These are phyloP conservation scores for Dallia pectoralis DNA, from an alignment of 2,797 vertebrate species.

Conservation along the genomic window DNA sequence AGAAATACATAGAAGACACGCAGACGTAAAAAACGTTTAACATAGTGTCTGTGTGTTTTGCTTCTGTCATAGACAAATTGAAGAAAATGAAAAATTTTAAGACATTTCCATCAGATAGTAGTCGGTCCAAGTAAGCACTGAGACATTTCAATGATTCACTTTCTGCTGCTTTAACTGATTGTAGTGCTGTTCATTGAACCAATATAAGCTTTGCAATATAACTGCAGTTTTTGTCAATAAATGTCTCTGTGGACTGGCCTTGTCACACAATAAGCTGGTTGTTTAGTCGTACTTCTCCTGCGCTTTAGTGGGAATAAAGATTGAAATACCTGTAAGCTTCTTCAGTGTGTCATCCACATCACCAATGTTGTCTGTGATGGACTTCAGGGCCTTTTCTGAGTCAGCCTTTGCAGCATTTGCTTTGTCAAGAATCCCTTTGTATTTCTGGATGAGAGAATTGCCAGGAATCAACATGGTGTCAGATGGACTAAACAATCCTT, in stretches of 20 bases:
- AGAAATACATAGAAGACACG: too few species aligned
- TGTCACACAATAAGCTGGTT: not conserved
- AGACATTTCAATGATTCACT: not conserved
- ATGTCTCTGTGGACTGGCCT: not conserved
- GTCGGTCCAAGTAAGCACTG: too few species aligned
- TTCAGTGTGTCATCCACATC: constrained; percentile 79
- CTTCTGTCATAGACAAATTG: too few species aligned
- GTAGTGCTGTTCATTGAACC: not conserved
- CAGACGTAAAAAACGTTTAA: not conserved
- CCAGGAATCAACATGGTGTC: not conserved
- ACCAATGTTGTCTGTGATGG: constrained; percentile 75
- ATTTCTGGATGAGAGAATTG: constrained; percentile 63
- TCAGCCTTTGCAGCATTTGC: constrained; percentile 75
- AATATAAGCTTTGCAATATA: not conserved
- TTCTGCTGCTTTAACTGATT: not conserved
- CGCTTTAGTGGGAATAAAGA: not conserved
- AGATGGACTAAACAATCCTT: not conserved
- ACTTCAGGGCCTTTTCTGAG: constrained; percentile 72
- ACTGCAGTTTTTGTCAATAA: not conserved
- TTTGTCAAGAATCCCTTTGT: constrained; percentile 74
- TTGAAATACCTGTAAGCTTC: constrained; percentile 77
- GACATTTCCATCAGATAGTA: too few species aligned
- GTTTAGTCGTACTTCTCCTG: not conserved
- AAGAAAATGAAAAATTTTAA: too few species aligned
- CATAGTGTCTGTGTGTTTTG: not conserved